Evolutionary conservation across 2,113 vertebrate species (phyloP), one percentile per base, ranked within the genome.

Genomic region (Phasianus colchicus): DNA sequence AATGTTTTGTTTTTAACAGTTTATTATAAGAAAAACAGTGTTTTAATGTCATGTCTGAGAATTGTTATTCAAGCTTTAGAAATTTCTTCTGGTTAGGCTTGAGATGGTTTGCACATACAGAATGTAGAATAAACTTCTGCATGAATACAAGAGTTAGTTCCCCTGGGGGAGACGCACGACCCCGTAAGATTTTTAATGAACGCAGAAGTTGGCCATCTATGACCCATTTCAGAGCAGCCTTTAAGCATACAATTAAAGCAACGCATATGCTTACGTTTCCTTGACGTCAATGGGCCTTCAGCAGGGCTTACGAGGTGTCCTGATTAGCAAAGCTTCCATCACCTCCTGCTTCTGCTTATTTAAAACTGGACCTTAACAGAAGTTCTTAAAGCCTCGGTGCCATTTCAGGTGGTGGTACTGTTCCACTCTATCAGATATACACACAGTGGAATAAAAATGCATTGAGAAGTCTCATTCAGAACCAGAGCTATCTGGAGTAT

Each of bases 11-110:
- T 95, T 88, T 54, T 66, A 38, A 13, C 42, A 50, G 21, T 89
- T 92, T 90, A 66, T 91, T 90, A 9, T 89, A 80, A 58, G 50
- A 96, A 93, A 83, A 45, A 19, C 10, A 54, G 32, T 11, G 60
- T 75, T 88, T 93, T 93, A 54, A 79, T 79, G 80, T 67, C 36
- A 75, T 22, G 27, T 67, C n/a, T 86, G 50, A 79, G 70, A 89
- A 61, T 86, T 83, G 86, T 86, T 91, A 72, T 32, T 81, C 42
- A 67, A 40, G 40, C 50, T 82, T 72, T 72, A 61, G 42, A 40
- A 50, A 88, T 82, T 94, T 86, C 29, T 89, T n/a, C 42, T 40
- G 18, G 9, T 86, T 71, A 70, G 47, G 29, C 34, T 88, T 69
- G 63, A 32, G 24, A 27, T 71, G 22, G 38, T 57, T 93, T 90